Percentiles rank a stretch among this genome's conserved stretches.
Evolutionary conservation across 2,888 invertebrate species (phyloP).

Genomic region (Dinocampus coccinellae): DNA sequence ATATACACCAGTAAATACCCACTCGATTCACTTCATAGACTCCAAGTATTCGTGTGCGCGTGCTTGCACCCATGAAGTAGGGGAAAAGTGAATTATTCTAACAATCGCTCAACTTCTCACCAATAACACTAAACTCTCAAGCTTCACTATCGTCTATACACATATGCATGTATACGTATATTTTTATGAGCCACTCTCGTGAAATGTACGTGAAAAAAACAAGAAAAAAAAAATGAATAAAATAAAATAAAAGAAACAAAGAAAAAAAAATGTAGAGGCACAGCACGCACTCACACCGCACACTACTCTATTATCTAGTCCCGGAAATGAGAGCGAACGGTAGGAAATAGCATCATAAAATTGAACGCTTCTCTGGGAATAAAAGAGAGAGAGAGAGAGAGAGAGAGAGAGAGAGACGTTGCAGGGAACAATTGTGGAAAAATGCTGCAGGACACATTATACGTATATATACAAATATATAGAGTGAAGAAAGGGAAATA

Average conservation of each 20-base stretch:
- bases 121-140: constrained; percentile 17
- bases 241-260: too few relatives aligned
- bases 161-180: background rate
- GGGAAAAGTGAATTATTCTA: background rate
- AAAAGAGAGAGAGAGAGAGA: too few relatives aligned
- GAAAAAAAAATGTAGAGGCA: constrained; percentile 5
- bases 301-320: constrained; percentile 16
- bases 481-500: background rate
- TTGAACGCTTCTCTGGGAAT: constrained; percentile 35
- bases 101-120: constrained; percentile 4
- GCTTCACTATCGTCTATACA: constrained; percentile 23
- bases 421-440: constrained; percentile 29
- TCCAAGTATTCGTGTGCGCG: background rate
- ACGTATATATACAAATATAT: background rate
- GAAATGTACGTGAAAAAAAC: constrained; percentile 16
- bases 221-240: too few relatives aligned
- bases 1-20: background rate
- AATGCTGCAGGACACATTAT: constrained; percentile 26
- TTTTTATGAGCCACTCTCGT: constrained; percentile 21
- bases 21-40: constrained; percentile 1
- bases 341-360: constrained; percentile 41
- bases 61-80: background rate
- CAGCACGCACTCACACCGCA: constrained; percentile 28
- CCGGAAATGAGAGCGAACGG: constrained; percentile 40
- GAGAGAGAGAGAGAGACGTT: too few relatives aligned